Percentiles rank a stretch among this genome's conserved stretches.
Conservation (phyloP, 2,888 invertebrate genomes). For the Ellobium chinense region DNA sequence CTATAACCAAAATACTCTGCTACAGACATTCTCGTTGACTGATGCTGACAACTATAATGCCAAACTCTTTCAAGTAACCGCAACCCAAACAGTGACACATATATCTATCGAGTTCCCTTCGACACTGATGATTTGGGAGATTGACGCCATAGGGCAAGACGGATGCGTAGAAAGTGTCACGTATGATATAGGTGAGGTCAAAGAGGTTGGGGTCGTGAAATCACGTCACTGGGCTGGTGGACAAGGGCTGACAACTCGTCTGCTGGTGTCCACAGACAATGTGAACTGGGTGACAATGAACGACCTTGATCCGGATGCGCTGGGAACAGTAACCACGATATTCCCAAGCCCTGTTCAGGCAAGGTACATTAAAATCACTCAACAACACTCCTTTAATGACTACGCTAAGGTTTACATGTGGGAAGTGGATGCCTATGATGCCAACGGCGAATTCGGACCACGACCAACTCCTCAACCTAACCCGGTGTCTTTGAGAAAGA, state of each 20-base stretch:
- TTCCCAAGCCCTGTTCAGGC: background rate
- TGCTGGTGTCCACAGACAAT: conserved; percentile 35
- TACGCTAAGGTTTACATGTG: conserved; percentile 39
- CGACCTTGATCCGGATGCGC: conserved; percentile 22
- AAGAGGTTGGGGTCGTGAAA: conserved; percentile 1
- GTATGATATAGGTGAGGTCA: conserved; percentile 20
- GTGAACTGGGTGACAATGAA: conserved; percentile 23
- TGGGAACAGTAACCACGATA: conserved; percentile 16
- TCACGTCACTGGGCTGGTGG: conserved; percentile 40
- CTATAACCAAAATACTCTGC: background rate
- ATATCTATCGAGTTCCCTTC: background rate
- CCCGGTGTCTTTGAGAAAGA: conserved; percentile 49
- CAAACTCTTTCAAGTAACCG: conserved; percentile 13
- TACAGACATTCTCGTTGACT: background rate
- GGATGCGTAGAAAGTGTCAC: conserved; percentile 28
- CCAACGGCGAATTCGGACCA: conserved; percentile 13
- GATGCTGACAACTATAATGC: conserved; percentile 25
- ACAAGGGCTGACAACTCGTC: conserved; percentile 31
- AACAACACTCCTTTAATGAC: background rate
- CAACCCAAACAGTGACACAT: background rate
- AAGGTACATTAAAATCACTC: conserved; percentile 8
- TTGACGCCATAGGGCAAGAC: conserved; percentile 27
- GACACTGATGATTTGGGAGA: conserved; percentile 3
- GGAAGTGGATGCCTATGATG: conserved; percentile 32
- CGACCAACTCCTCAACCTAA: conserved; percentile 49